Conservation (phyloP, 2,113 vertebrate genomes). For the Oreocharis arfaki region DNA sequence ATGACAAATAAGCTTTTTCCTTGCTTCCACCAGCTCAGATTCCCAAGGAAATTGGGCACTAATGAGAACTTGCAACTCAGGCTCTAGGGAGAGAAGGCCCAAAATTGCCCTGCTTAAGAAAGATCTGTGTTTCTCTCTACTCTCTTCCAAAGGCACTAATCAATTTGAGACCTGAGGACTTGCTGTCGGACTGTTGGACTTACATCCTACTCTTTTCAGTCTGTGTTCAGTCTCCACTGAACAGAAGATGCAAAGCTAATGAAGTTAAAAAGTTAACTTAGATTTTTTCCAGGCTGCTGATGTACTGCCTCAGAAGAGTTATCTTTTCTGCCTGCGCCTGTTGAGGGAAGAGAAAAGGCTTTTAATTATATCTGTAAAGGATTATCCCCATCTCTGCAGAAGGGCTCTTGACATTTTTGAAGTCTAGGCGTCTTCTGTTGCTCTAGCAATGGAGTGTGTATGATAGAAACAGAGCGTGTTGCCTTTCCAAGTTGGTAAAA, state of each 20-base stretch:
- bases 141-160: not conserved
- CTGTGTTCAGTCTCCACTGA: not conserved
- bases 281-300: not conserved
- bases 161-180: not conserved
- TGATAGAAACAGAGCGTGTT: not conserved
- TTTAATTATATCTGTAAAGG: slow-evolving; percentile 19
- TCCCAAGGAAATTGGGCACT: not conserved
- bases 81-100: not conserved
- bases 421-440: not conserved
- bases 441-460: not conserved
- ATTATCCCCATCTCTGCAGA: slow-evolving; percentile 1
- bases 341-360: not conserved
- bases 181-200: not conserved
- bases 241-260: not conserved
- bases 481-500: slow-evolving; percentile 15
- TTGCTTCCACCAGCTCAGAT: not conserved
- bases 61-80: not conserved
- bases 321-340: not conserved
- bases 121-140: not conserved
- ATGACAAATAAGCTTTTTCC: not conserved
- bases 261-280: not conserved
- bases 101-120: not conserved
- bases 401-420: slow-evolving; percentile 24
- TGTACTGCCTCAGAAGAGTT: not conserved
- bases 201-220: not conserved